A percentile compares a stretch with the other conserved stretches of the same genome.
These are phyloP conservation scores for Entomobrya proxima DNA, from an alignment of 2,888 invertebrate genomes.

Conservation along the genomic window DNA sequence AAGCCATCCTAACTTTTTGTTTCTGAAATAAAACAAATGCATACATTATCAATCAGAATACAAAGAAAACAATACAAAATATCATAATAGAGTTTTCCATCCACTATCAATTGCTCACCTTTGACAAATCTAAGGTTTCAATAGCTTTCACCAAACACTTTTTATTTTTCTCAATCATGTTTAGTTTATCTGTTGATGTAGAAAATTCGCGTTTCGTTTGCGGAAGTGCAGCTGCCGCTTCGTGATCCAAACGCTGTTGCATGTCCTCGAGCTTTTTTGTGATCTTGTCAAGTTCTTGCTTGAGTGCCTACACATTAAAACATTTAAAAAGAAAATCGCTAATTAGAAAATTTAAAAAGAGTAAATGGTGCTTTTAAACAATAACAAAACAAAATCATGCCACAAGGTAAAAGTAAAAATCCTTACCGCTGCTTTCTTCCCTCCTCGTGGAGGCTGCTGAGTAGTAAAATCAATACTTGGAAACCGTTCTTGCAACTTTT, in stretches of 20 bases:
- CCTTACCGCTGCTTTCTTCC: slow-evolving; percentile 40
- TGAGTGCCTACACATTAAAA: slow-evolving; percentile 60
- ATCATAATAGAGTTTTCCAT: background rate
- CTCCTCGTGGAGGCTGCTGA: background rate
- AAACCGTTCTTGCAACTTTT: slow-evolving; percentile 16
- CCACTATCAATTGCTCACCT: slow-evolving; percentile 80
- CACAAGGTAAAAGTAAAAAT: too few relatives aligned
- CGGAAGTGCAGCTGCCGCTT: slow-evolving; percentile 66
- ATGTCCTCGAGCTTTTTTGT: slow-evolving; percentile 70
- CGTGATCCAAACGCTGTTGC: slow-evolving; percentile 69
- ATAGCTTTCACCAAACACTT: slow-evolving; percentile 87
- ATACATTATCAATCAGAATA: too few relatives aligned
- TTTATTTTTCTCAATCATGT: slow-evolving; percentile 85
- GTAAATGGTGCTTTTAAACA: too few relatives aligned
- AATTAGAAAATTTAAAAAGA: too few relatives aligned
- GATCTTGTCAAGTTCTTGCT: slow-evolving; percentile 63
- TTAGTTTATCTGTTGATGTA: slow-evolving; percentile 82
- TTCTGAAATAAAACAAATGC: slow-evolving; percentile 60
- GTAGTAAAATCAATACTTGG: slow-evolving; percentile 42
- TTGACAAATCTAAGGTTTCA: slow-evolving; percentile 92
- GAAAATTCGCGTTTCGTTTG: slow-evolving; percentile 81
- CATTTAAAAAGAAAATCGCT: background rate
- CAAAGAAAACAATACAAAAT: background rate
- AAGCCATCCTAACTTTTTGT: slow-evolving; percentile 77
- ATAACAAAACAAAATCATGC: too few relatives aligned